Base-by-base conservation (phyloP, 2,888 invertebrate genomes). In the Volucella bombylans region DNA sequence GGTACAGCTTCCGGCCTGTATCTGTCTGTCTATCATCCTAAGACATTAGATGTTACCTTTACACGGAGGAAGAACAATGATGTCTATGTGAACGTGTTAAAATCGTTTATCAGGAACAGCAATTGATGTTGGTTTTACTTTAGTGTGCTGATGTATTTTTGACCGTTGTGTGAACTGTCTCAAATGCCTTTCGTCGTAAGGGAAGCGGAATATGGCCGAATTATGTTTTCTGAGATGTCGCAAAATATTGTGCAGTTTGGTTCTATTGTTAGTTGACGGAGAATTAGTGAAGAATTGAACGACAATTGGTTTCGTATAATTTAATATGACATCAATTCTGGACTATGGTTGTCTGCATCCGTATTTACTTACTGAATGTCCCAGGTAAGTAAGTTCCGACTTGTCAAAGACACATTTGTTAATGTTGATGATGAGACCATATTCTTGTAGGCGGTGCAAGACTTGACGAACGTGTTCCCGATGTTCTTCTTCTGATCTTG, bases 261-360 rank as follows among this genome's bases (percentile, higher is more conserved):
- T 23, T 23, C 18, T 23, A 23, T 23, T 2, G 18, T 23, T 23
- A 23, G 18, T 23, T 23, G 18, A 23, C 18, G 18, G 18, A 23
- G 18, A 23, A 23, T 23, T 23, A 23, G 18, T 23, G 18, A 23
- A 23, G 18, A 23, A 23, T 23, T 12, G 6, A 8, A 71, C 43
- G 10, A 14, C 31, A 6, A 41, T 14, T 59, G 59, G 71, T 14
- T 71, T 71, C 43, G 59, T 15, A 15, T 69, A 69, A 41, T 57
- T 49, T 1, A 11, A 18, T 10, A 62, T 57, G 11, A 43, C 52
- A 9, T 72, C 31, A n/a, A 54, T 38, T 52, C 62, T 52, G 38
- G 41, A 23, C 62, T 87, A 79, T 6, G 57, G 45, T 41, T 72
- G 85, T 47, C 41, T 59, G 12, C 71, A 72, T 10, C 80, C 73